Conservation (phyloP, 2,113 vertebrate species). For the Zosterops lateralis region DNA sequence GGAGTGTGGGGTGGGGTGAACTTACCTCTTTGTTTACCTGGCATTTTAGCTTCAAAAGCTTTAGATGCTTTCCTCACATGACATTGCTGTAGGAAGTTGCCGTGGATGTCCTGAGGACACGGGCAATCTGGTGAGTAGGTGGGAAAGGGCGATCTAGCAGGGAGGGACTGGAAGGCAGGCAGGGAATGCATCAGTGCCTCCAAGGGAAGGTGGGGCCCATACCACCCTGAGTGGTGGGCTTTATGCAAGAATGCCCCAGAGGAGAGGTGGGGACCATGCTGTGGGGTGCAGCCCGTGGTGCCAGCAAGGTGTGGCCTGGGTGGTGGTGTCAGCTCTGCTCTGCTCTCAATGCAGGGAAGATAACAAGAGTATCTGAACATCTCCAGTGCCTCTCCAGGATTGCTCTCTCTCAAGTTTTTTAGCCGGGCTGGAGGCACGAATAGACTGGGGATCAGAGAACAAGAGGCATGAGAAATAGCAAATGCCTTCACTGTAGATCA, state of each 20-base stretch:
- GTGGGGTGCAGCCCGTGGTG: neutral
- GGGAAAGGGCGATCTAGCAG: neutral
- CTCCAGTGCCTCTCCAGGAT: neutral
- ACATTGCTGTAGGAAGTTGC: neutral
- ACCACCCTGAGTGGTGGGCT: neutral
- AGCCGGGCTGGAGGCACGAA: neutral
- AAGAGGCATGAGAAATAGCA: neutral
- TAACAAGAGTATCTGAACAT: neutral
- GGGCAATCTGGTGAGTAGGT: neutral
- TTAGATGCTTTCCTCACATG: neutral
- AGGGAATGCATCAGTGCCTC: slow-evolving; percentile 25
- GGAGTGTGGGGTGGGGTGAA: neutral
- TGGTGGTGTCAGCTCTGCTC: neutral
- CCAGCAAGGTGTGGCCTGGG: neutral
- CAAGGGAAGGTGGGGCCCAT: neutral
- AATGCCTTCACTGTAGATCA: neutral
- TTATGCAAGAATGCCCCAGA: neutral
- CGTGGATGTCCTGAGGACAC: neutral
- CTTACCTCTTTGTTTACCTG: neutral
- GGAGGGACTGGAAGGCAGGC: neutral
- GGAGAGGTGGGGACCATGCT: neutral
- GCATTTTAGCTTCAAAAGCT: slow-evolving; percentile 13
- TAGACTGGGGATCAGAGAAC: neutral
- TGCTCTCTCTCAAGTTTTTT: neutral
- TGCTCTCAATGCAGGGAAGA: neutral